Evolutionary conservation across 92 coral and sea anemone species (phyloP).

Genomic region (Porites evermanni): DNA sequence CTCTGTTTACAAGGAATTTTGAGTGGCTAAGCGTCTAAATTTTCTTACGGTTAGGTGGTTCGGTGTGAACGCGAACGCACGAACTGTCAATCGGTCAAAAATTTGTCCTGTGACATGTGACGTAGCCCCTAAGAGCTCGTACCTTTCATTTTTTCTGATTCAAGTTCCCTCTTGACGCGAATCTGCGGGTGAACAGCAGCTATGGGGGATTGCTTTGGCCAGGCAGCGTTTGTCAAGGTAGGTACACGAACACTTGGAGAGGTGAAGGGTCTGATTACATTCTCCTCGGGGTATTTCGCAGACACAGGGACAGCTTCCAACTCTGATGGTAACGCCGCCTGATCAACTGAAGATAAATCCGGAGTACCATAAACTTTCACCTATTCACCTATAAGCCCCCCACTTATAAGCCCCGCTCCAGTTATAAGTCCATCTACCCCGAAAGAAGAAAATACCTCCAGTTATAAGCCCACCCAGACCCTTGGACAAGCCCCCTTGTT

Average conservation of each 20-base stretch:
- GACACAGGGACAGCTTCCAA: neutral
- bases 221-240: constrained; percentile 27
- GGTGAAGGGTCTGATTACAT: neutral
- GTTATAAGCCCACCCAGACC: no score
- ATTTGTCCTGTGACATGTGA: no score
- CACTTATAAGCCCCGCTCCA: no score
- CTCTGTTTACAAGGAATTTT: no score
- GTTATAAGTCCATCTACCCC: no score
- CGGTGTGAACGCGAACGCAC: neutral
- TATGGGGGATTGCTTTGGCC: constrained; percentile 87
- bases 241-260: constrained; percentile 13
- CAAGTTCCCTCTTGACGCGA: constrained; percentile 55
- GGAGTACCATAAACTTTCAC: no score
- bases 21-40: no score
- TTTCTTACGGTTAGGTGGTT: no score
- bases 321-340: neutral
- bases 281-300: neutral
- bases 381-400: no score
- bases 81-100: neutral
- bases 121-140: neutral
- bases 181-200: constrained; percentile 91
- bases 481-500: no score
- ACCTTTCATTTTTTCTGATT: constrained; percentile 26
- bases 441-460: no score
- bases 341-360: neutral